Evolutionary conservation across 2,113 vertebrate species (phyloP).

Genomic region (Engystomops pustulosus): DNA sequence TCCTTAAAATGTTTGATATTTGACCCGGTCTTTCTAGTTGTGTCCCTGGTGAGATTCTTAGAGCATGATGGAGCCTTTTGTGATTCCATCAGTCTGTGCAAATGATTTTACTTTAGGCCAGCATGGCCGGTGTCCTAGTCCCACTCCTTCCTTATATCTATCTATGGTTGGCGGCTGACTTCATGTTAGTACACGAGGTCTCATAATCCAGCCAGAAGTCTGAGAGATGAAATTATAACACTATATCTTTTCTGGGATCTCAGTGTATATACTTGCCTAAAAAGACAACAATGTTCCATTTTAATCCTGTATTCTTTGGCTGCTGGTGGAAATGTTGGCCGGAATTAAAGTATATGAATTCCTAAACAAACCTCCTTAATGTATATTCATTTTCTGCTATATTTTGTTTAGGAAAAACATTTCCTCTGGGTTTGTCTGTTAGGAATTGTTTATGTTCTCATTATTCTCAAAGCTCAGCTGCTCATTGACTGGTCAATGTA

Average conservation of each 20-base stretch:
- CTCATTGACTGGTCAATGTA: background rate
- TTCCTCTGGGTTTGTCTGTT: conserved; percentile 25
- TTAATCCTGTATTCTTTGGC: conserved; percentile 39
- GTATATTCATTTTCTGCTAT: conserved; percentile 39
- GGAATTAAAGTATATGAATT: conserved; percentile 22
- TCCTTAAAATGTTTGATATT: background rate
- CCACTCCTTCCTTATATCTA: background rate
- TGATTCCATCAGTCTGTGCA: background rate
- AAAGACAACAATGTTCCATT: background rate
- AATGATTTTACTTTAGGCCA: background rate
- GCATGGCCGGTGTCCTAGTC: background rate
- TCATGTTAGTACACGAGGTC: conserved; percentile 12
- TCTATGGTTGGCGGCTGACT: background rate
- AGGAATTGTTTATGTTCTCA: conserved; percentile 44
- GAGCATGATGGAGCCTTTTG: background rate
- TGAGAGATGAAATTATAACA: conserved; percentile 20
- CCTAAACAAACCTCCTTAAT: conserved; percentile 32
- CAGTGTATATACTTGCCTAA: background rate
- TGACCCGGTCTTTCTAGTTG: background rate
- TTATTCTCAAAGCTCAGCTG: conserved; percentile 36
- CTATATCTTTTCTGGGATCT: background rate
- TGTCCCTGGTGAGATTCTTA: background rate
- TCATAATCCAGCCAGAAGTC: conserved; percentile 8
- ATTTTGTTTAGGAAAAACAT: conserved; percentile 46
- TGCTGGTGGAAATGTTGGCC: background rate